Conservation (phyloP, 2,113 vertebrate genomes). For the Puffinus mauretanicus region DNA sequence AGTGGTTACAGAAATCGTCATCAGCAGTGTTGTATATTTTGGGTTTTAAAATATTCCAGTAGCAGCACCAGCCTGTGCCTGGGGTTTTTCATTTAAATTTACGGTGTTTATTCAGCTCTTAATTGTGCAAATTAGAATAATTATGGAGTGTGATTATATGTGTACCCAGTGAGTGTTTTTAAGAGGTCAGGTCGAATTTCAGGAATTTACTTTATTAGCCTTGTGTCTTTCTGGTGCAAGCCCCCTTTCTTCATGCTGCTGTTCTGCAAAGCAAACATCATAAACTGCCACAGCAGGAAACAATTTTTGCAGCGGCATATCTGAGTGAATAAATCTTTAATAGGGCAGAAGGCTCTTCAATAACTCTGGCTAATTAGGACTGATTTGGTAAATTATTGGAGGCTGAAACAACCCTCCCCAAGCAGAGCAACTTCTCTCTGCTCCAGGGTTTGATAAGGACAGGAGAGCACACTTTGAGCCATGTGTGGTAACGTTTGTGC, state of each 20-base stretch:
- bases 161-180: background rate
- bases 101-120: conserved; percentile 43
- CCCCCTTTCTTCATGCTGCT: background rate
- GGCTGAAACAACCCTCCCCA: background rate
- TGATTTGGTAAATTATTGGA: background rate
- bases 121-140: conserved; percentile 48
- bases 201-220: background rate
- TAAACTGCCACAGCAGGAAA: background rate
- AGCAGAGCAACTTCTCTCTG: background rate
- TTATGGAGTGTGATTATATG: background rate
- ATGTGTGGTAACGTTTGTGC: background rate
- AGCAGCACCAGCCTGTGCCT: background rate
- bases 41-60: background rate
- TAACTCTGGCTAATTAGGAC: background rate
- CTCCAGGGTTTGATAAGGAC: background rate
- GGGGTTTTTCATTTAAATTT: conserved; percentile 19
- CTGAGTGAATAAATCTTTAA: background rate
- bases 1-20: background rate
- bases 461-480: background rate
- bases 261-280: background rate
- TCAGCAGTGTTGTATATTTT: background rate
- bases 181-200: background rate
- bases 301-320: background rate
- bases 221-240: background rate
- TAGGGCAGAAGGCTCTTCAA: background rate